A percentile compares a stretch with the other conserved stretches of the same genome.
phyloP scores from a whole-genome alignment of 2,888 invertebrate species.

The Tachina lurida region DNA sequence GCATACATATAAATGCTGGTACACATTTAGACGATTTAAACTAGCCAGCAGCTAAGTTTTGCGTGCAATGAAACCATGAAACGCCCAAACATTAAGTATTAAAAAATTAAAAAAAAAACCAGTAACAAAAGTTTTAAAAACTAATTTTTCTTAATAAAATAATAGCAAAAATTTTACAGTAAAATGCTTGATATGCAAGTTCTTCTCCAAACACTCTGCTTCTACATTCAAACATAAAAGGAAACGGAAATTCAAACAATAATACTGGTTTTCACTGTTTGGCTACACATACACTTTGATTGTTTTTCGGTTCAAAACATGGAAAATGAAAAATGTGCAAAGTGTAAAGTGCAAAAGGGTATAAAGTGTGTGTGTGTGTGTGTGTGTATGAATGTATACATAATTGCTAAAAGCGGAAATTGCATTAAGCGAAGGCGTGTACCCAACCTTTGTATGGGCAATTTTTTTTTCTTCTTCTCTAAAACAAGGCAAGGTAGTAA shows the following conservation, averaged over 20 bases:
- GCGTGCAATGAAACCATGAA: conserved; percentile 51
- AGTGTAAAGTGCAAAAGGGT: conserved; percentile 62
- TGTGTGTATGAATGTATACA: conserved; percentile 1
- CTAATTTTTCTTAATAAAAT: conserved; percentile 66
- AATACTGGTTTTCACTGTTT: conserved; percentile 27
- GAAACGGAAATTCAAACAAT: not conserved
- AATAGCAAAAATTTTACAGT: conserved; percentile 28
- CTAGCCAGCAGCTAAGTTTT: conserved; percentile 59
- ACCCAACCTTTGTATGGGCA: conserved; percentile 51
- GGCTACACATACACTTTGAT: not conserved
- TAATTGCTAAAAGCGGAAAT: conserved; percentile 70
- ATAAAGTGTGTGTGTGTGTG: not conserved
- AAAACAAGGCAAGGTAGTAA: conserved; percentile 12
- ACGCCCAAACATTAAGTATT: conserved; percentile 63
- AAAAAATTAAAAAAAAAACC: conserved; percentile 21
- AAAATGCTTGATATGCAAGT: not conserved
- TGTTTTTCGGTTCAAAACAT: conserved; percentile 42
- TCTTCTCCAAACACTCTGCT: not conserved
- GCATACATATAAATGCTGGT: not conserved
- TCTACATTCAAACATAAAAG: not conserved
- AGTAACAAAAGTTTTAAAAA: conserved; percentile 55
- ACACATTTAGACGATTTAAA: conserved; percentile 34
- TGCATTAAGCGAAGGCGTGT: conserved; percentile 67
- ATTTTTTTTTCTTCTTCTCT: conserved; percentile 26
- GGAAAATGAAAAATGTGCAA: conserved; percentile 66